Evolutionary conservation across 1,140 invertebrate genomes (phyloP).

Genomic region (Lanistes nyassanus): DNA sequence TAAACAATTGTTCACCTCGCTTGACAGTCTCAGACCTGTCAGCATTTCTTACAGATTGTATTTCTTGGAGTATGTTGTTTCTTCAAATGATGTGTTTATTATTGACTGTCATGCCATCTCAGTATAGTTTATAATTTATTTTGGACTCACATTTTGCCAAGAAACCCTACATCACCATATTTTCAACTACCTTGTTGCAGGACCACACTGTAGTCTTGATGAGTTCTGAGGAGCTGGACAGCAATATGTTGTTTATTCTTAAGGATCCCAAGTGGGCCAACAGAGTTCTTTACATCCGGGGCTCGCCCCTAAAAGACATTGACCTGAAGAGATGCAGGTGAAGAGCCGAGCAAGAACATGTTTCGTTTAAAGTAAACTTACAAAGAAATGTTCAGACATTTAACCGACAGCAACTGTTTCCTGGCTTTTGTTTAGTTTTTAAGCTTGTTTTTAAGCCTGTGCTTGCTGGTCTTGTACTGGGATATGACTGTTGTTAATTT

Average conservation of each 20-base stretch:
- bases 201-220: constrained; percentile 94
- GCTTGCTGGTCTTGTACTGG: too few relatives aligned
- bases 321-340: constrained; percentile 85
- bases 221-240: constrained; percentile 95
- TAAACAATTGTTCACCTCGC: too few relatives aligned
- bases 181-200: constrained; percentile 66
- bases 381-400: background rate
- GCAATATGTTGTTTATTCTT: constrained; percentile 96
- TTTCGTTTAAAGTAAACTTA: background rate
- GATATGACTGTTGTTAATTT: too few relatives aligned
- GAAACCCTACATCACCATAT: too few relatives aligned
- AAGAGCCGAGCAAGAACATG: background rate
- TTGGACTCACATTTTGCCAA: background rate
- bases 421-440: too few relatives aligned
- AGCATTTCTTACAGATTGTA: too few relatives aligned
- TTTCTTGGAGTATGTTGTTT: too few relatives aligned
- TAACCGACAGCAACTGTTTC: background rate
- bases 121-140: constrained; percentile 2
- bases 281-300: constrained; percentile 95
- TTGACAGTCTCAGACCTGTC: too few relatives aligned
- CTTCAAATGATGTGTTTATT: background rate
- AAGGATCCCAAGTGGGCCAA: constrained; percentile 98
- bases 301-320: constrained; percentile 91
- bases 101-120: background rate
- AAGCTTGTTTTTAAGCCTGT: too few relatives aligned